phyloP scores from a whole-genome alignment of 2,113 vertebrate genomes.

The Myotis lucifugus region DNA sequence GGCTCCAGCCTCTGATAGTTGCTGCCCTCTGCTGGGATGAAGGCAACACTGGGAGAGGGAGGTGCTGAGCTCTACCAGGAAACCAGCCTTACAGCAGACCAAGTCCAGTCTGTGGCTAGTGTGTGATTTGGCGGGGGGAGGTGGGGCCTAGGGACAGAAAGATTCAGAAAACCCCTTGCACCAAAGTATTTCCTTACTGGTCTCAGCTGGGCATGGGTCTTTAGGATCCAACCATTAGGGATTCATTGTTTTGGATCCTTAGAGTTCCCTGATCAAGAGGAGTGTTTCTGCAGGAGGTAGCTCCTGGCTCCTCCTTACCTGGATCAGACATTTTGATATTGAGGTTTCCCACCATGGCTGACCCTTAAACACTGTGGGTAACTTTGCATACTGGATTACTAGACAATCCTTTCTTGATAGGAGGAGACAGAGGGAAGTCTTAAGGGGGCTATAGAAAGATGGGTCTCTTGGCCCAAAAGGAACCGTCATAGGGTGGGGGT shows the following conservation, averaged over 20 bases:
- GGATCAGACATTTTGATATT: not conserved
- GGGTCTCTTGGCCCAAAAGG: not conserved
- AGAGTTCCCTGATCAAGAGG: not conserved
- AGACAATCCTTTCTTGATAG: not conserved
- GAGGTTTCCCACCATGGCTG: not conserved
- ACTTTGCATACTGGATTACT: not conserved
- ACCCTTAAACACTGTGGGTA: not conserved
- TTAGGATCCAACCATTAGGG: not conserved
- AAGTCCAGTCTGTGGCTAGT: not conserved
- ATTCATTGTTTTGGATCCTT: not conserved
- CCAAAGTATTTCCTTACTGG: not conserved
- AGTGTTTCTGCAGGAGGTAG: too few relatives aligned
- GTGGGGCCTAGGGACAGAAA: not conserved
- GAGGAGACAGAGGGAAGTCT: not conserved
- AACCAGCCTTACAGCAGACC: not conserved
- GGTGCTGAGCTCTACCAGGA: not conserved
- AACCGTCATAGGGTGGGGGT: not conserved
- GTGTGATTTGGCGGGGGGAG: not conserved
- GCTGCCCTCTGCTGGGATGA: constrained; percentile 79
- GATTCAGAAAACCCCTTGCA: not conserved
- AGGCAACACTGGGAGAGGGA: not conserved
- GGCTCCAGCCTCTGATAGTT: constrained; percentile 38
- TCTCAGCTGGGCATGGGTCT: not conserved
- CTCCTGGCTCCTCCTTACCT: not conserved
- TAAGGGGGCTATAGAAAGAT: not conserved